Evolutionary conservation across 2,797 vertebrate genomes (phyloP).

Genomic region (Sciaenops ocellatus): DNA sequence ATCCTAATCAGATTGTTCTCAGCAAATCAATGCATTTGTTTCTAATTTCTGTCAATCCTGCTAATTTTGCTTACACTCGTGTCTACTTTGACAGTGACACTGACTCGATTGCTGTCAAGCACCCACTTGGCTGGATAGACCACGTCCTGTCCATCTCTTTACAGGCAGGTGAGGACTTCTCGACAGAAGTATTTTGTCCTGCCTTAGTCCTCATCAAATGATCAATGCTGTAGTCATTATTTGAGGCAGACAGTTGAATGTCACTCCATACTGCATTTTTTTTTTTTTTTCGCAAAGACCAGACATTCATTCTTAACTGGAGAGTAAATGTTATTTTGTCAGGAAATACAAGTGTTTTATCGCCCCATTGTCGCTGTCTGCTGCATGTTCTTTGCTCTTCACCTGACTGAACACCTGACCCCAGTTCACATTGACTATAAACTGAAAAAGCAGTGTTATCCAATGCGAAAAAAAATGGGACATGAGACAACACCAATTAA

Average conservation of each 20-base stretch:
- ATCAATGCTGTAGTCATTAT: conserved; percentile 17
- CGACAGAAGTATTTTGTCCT: background rate
- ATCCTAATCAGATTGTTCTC: background rate
- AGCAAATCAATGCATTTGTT: background rate
- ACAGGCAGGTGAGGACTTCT: conserved; percentile 10
- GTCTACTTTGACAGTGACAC: background rate
- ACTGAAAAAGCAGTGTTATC: conserved; percentile 35
- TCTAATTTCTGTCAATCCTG: background rate
- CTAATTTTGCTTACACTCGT: background rate
- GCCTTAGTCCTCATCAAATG: conserved; percentile 3
- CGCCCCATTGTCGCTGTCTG: background rate
- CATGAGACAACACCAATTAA: background rate
- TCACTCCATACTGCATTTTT: background rate
- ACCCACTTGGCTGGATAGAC: background rate
- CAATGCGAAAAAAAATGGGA: background rate
- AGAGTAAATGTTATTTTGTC: conserved; percentile 10
- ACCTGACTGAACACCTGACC: conserved; percentile 40
- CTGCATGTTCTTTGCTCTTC: conserved; percentile 22
- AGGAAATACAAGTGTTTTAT: conserved; percentile 15
- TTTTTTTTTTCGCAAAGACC: background rate
- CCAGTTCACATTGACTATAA: conserved; percentile 20
- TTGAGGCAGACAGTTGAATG: conserved; percentile 21
- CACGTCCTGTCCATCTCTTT: background rate
- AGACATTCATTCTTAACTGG: background rate
- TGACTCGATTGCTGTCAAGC: rapidly evolving